These are phyloP conservation scores for Laterallus jamaicensis DNA, from an alignment of 2,113 vertebrate genomes.

Conservation along the genomic window DNA sequence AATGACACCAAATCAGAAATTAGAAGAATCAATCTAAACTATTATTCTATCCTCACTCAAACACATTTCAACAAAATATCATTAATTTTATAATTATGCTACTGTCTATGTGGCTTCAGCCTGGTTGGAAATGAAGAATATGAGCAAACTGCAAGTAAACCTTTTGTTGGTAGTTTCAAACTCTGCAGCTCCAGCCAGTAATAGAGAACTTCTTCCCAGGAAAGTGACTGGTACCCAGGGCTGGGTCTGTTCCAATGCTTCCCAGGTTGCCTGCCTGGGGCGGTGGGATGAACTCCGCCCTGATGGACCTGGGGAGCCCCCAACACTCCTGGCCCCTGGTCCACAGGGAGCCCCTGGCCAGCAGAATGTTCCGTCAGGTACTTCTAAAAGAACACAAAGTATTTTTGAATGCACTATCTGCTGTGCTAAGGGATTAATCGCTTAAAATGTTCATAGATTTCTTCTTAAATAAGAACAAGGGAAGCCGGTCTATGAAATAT, in stretches of 20 bases:
- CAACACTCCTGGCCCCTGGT: not conserved
- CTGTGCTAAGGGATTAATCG: not conserved
- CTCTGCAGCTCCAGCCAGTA: not conserved
- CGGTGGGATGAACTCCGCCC: not conserved
- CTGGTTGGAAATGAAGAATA: not conserved
- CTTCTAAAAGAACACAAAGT: not conserved
- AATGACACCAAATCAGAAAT: not conserved
- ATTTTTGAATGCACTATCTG: not conserved
- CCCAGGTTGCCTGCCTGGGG: not conserved
- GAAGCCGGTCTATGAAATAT: not conserved
- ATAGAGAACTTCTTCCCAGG: not conserved
- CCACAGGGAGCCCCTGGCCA: fast-evolving
- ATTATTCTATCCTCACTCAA: not conserved
- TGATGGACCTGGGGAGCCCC: not conserved
- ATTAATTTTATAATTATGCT: not conserved
- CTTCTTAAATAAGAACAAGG: not conserved
- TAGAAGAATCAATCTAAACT: not conserved
- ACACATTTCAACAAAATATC: not conserved
- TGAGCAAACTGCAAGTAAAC: not conserved
- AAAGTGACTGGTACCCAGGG: fast-evolving
- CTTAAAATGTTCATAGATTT: not conserved
- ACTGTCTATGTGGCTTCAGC: not conserved
- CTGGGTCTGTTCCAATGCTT: not conserved
- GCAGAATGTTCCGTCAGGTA: not conserved
- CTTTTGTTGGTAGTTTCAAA: not conserved